Evolutionary conservation across 2,113 vertebrate genomes (phyloP).

Genomic region (Cisticola juncidis): DNA sequence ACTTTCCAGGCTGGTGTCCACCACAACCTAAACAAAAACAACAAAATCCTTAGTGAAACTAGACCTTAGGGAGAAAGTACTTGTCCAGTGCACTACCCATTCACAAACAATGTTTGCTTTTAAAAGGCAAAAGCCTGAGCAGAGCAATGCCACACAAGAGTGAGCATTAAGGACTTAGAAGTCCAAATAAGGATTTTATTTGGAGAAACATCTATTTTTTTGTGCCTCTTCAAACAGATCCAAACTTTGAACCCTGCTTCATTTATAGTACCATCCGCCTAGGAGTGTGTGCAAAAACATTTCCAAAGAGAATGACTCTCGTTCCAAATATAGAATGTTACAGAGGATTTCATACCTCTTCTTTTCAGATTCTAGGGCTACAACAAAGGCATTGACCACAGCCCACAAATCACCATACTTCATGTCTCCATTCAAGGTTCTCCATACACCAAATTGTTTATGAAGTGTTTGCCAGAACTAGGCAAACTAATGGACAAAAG

Average conservation of each 20-base stretch:
- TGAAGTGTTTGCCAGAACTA: neutral
- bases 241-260: neutral
- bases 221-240: neutral
- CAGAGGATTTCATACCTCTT: neutral
- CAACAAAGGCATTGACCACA: neutral
- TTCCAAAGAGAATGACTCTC: neutral
- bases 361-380: neutral
- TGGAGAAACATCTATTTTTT: neutral
- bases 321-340: neutral
- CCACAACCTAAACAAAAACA: constrained; percentile 83
- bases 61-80: neutral
- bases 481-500: neutral
- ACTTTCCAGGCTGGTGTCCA: constrained; percentile 96
- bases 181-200: neutral
- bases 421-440: neutral
- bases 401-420: neutral
- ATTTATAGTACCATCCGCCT: neutral
- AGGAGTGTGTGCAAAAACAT: neutral
- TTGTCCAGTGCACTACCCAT: neutral
- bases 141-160: neutral
- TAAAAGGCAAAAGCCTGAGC: neutral
- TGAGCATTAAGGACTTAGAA: neutral
- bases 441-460: neutral
- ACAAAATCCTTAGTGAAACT: neutral
- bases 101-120: neutral